Evolutionary conservation across 2,888 invertebrate genomes (phyloP).

Genomic region (Stenurella melanura): DNA sequence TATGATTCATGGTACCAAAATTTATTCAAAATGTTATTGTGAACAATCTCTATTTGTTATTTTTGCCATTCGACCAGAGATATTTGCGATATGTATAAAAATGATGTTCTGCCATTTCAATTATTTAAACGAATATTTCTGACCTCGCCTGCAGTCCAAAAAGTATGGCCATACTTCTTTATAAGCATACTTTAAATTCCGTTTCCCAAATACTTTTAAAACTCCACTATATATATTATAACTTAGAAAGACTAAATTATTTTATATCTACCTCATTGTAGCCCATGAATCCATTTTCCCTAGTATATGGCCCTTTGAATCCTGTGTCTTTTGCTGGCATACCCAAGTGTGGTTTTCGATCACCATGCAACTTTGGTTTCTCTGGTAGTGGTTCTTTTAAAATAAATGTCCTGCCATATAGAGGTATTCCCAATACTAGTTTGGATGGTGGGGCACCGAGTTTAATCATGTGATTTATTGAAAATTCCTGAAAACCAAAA

Average conservation of each 20-base stretch:
- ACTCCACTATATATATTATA: no score
- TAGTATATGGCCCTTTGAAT: slow-evolving; percentile 86
- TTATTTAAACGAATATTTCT: no score
- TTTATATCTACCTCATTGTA: slow-evolving; percentile 84
- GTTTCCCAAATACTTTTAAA: no score
- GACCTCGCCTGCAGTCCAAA: no score
- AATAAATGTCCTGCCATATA: slow-evolving; percentile 88
- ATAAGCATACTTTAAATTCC: no score
- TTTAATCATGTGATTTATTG: slow-evolving; percentile 83
- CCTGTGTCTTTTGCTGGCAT: slow-evolving; percentile 77
- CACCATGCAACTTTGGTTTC: slow-evolving; percentile 74
- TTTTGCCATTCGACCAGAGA: no score
- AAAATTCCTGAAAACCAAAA: slow-evolving; percentile 78
- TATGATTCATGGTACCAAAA: no score
- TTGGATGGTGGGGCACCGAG: slow-evolving; percentile 86
- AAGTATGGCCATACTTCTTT: no score
- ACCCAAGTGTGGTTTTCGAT: slow-evolving; percentile 76
- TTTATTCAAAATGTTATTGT: no score
- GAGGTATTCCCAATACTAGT: slow-evolving; percentile 86
- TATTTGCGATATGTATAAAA: no score
- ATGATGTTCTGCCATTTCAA: no score
- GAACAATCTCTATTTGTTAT: no score
- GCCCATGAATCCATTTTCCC: slow-evolving; percentile 89
- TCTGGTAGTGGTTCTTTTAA: slow-evolving; percentile 72
- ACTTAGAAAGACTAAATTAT: not conserved